Evolutionary conservation across 2,888 invertebrate genomes (phyloP).

Genomic region (Nyleta sp.): DNA sequence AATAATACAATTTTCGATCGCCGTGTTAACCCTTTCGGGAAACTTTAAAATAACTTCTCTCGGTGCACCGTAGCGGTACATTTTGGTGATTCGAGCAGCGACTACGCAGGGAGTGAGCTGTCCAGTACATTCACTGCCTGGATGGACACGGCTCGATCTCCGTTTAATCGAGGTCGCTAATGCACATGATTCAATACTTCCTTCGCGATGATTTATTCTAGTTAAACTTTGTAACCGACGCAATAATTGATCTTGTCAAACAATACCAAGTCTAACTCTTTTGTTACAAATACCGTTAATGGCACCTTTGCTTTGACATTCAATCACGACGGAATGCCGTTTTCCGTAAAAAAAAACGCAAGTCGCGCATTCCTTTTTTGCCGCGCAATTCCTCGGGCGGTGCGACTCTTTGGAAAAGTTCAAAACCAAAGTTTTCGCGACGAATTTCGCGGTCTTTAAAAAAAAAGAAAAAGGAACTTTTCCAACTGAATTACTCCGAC

Average conservation of each 20-base stretch:
- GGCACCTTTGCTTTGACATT: slow-evolving; percentile 25
- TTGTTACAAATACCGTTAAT: slow-evolving; percentile 17
- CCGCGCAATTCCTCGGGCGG: slow-evolving; percentile 15
- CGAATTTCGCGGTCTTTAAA: too few species aligned
- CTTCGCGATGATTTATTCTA: slow-evolving; percentile 53
- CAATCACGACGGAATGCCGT: neutral
- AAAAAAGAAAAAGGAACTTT: too few species aligned
- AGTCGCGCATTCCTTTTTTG: too few species aligned
- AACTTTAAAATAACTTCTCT: slow-evolving; percentile 1
- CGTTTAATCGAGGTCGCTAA: slow-evolving; percentile 62
- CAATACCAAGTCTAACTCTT: slow-evolving; percentile 14
- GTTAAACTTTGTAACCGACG: slow-evolving; percentile 57
- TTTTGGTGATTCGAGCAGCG: slow-evolving; percentile 25
- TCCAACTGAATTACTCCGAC: too few species aligned
- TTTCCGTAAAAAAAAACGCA: neutral
- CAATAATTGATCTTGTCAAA: slow-evolving; percentile 32
- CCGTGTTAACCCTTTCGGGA: too few species aligned
- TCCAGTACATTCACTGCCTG: slow-evolving; percentile 42
- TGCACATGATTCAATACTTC: slow-evolving; percentile 61
- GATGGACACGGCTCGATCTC: slow-evolving; percentile 49
- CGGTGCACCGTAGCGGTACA: slow-evolving; percentile 18
- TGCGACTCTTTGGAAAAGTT: slow-evolving; percentile 1
- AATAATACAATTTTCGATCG: too few species aligned
- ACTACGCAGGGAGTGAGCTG: slow-evolving; percentile 22
- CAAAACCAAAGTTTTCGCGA: too few species aligned